Conservation (phyloP, 2,888 invertebrate genomes). For the Ectobius pallidus region DNA sequence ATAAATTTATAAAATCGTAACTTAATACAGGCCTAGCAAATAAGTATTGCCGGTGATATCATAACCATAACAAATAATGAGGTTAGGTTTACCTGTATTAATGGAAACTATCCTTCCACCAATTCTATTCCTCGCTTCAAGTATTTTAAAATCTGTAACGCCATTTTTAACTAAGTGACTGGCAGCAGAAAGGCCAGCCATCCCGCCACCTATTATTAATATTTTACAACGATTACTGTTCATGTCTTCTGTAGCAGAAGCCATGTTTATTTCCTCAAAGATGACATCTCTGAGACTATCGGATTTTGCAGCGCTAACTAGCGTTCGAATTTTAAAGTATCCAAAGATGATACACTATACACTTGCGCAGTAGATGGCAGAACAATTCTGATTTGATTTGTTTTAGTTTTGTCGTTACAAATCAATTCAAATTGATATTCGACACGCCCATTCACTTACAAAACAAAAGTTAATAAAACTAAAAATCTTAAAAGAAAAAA, state of each 20-base stretch:
- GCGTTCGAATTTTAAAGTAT: no score
- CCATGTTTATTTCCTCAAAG: conserved; percentile 44
- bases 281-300: neutral
- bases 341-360: no score
- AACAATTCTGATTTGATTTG: no score
- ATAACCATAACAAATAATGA: neutral
- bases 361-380: no score
- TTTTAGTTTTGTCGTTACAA: no score
- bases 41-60: neutral
- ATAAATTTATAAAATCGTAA: neutral
- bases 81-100: conserved; percentile 62
- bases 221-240: conserved; percentile 65
- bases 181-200: conserved; percentile 85
- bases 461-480: no score
- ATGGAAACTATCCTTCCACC: conserved; percentile 84
- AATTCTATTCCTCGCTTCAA: conserved; percentile 80
- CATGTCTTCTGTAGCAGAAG: conserved; percentile 52
- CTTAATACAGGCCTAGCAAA: neutral
- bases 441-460: no score
- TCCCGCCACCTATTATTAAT: conserved; percentile 83
- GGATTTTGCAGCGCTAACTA: no score
- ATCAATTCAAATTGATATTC: no score
- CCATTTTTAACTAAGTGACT: conserved; percentile 81
- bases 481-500: no score
- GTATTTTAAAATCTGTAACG: conserved; percentile 76